Evolutionary conservation across 2,888 invertebrate species (phyloP).

Genomic region (Agrotis puta): DNA sequence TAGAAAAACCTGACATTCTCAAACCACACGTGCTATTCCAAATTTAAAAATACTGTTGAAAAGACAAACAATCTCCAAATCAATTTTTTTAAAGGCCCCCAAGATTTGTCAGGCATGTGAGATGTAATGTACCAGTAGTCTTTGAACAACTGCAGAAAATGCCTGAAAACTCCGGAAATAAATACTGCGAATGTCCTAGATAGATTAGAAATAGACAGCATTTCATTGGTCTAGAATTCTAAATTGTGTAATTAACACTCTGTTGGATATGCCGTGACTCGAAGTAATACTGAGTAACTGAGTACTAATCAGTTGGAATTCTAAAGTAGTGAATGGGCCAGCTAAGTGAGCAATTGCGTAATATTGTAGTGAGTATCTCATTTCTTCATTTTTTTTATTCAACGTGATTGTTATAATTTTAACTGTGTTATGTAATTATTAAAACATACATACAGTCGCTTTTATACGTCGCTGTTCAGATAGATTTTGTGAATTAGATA

Average conservation of each 20-base stretch:
- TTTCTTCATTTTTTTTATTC: not conserved
- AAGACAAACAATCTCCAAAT: no score
- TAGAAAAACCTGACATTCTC: no score
- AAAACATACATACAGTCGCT: no score
- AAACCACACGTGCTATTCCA: no score
- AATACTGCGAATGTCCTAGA: constrained; percentile 8
- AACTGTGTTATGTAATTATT: not conserved
- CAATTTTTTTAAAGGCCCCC: no score
- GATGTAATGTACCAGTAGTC: no score
- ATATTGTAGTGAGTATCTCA: constrained; percentile 15
- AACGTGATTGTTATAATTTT: not conserved
- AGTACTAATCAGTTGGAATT: constrained; percentile 17
- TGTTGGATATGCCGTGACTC: constrained; percentile 4
- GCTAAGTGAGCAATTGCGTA: constrained; percentile 15
- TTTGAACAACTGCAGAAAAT: not conserved
- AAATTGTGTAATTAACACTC: constrained; percentile 32
- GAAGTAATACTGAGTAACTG: constrained; percentile 7
- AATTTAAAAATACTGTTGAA: no score
- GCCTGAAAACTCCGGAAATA: no score
- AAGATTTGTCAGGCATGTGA: no score
- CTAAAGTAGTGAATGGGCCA: constrained; percentile 23
- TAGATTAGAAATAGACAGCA: not conserved
- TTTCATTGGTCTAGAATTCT: constrained; percentile 5
- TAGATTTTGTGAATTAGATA: no score
- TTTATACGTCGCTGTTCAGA: no score